These are phyloP conservation scores for Pangasius macronema DNA, from an alignment of 2,797 vertebrate genomes.

Conservation along the genomic window DNA sequence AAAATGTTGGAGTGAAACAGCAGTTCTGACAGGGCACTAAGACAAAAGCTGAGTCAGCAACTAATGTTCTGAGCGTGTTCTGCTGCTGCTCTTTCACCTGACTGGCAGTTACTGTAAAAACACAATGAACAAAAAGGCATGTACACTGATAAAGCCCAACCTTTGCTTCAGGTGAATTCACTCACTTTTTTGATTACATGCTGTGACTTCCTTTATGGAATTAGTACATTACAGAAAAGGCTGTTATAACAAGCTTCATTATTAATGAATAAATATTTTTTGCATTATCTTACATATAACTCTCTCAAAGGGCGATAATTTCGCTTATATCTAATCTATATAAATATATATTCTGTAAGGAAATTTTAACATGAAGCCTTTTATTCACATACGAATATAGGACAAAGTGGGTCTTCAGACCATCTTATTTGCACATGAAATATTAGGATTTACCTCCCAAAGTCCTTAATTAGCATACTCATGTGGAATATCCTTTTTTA, in stretches of 20 bases:
- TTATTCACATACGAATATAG: neutral
- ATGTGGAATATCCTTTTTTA: constrained; percentile 35
- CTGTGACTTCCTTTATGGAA: neutral
- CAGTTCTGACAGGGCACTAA: neutral
- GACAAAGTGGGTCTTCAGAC: neutral
- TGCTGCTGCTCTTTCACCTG: neutral
- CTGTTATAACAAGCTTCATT: neutral
- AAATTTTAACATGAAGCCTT: neutral
- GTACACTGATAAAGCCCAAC: neutral
- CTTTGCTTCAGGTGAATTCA: constrained; percentile 17
- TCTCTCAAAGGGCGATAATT: neutral
- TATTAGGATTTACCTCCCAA: constrained; percentile 1
- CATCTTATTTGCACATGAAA: constrained; percentile 29
- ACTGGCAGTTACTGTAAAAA: neutral
- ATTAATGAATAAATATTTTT: neutral
- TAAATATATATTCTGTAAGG: no score
- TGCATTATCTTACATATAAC: neutral
- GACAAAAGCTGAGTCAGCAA: neutral
- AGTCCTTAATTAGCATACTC: constrained; percentile 40
- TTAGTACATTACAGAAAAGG: neutral
- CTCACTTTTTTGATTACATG: neutral
- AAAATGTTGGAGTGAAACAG: neutral
- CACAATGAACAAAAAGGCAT: neutral
- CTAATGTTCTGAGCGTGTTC: neutral
- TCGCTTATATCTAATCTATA: no score